These are phyloP conservation scores for Lordiphosa collinella DNA, from an alignment of 1,140 invertebrate genomes.

Conservation along the genomic window DNA sequence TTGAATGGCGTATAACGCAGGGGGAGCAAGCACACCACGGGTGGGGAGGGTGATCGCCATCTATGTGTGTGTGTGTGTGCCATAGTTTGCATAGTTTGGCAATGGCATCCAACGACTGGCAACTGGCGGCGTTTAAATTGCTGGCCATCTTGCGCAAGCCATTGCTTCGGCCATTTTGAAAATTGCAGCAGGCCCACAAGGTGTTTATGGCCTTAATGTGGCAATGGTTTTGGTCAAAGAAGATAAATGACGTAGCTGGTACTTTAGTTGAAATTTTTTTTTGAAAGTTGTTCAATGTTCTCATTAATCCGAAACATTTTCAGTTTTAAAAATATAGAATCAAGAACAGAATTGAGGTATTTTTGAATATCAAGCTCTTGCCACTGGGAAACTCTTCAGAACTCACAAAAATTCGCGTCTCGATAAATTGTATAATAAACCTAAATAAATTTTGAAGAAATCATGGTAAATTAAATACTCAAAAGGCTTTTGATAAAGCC, in stretches of 20 bases:
- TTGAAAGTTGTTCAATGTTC: too few species aligned
- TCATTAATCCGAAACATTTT: too few species aligned
- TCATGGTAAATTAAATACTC: too few species aligned
- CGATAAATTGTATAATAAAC: too few species aligned
- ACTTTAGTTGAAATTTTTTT: too few species aligned
- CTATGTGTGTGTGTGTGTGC: constrained; percentile 14
- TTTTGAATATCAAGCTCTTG: too few species aligned
- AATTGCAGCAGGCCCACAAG: constrained; percentile 27
- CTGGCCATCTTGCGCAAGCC: constrained; percentile 68
- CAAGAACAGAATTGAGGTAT: too few species aligned
- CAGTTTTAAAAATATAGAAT: too few species aligned
- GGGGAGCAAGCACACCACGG: not conserved
- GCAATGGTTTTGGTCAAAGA: constrained; percentile 24
- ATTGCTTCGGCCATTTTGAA: constrained; percentile 52
- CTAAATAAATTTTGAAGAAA: too few species aligned
- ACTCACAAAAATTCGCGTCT: too few species aligned
- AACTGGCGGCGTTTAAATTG: constrained; percentile 19
- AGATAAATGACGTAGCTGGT: constrained; percentile 7
- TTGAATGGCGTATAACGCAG: constrained; percentile 58
- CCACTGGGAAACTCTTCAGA: too few species aligned
- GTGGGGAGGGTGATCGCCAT: constrained; percentile 1
- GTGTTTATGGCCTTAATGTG: constrained; percentile 52
- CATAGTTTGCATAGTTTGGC: constrained; percentile 69
- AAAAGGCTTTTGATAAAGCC: too few species aligned
- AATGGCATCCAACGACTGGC: constrained; percentile 48